These are phyloP conservation scores for Neodiprion virginianus DNA, from an alignment of 1,140 invertebrate genomes.

Conservation along the genomic window DNA sequence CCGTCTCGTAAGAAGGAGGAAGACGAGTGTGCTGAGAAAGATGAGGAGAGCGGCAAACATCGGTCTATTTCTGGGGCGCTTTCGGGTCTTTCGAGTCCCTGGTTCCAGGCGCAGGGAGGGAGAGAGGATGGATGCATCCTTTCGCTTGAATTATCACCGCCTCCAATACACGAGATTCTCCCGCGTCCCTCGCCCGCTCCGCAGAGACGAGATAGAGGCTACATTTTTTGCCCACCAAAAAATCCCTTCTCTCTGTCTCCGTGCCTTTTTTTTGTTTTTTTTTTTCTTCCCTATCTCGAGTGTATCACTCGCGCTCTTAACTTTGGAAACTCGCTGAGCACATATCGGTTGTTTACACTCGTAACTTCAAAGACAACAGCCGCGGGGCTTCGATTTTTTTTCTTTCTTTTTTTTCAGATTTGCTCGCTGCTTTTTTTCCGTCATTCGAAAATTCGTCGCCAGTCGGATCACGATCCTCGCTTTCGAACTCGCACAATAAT, in stretches of 20 bases:
- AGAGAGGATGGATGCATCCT: conserved; percentile 55
- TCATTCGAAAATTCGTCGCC: neutral
- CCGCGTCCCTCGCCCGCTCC: conserved; percentile 21
- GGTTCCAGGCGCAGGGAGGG: conserved; percentile 25
- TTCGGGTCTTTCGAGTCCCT: conserved; percentile 25
- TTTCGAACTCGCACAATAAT: no score
- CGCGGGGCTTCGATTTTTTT: neutral
- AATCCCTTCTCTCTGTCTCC: neutral
- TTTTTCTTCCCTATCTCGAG: conserved; percentile 29
- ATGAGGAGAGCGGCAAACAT: conserved; percentile 17
- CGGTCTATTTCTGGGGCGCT: conserved; percentile 52
- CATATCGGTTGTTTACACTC: conserved; percentile 57
- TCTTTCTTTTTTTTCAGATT: neutral
- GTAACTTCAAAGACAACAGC: conserved; percentile 43
- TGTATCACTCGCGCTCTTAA: conserved; percentile 20
- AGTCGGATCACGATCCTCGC: no score
- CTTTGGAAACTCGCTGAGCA: conserved; percentile 28
- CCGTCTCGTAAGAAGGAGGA: conserved; percentile 22
- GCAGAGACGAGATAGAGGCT: neutral
- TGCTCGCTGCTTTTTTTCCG: neutral
- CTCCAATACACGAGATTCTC: conserved; percentile 25
- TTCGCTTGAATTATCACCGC: conserved; percentile 54
- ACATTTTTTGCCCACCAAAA: conserved; percentile 24
- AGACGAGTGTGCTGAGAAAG: conserved; percentile 30
- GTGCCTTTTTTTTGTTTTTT: conserved; percentile 32